Base-by-base conservation (phyloP, 2,113 vertebrate genomes). In the Gnathonemus longibarbis region DNA sequence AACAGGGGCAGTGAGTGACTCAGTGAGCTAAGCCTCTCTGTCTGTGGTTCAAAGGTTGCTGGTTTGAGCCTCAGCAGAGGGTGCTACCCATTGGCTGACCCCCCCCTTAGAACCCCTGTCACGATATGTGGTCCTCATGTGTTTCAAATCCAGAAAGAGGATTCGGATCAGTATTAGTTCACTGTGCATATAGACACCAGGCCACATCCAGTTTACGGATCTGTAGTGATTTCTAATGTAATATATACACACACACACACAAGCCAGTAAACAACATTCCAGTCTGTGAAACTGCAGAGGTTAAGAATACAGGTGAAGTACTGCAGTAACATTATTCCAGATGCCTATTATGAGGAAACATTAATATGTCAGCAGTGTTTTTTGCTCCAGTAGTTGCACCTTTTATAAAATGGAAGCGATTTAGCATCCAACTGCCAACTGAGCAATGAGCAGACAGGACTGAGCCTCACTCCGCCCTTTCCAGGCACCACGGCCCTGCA, bases 401-500 rank as follows among this genome's bases (percentile, higher is more conserved):
- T 74, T 17, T 35, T 74, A 39, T 74, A 74, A 74, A 74, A 39
- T 15, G n/a, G 7, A 31, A 74, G 70, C 21, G 70, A 39, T 74
- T 39, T 74, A 35, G 13, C 13, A 15, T 74, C 3, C 10, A 35
- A 3, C 39, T 84, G 39, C 24, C 17, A n/a, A 45, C 3, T 46
- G 83, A 45, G 17, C 39, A 24, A 24, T 24, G 46, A 27, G 48
- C 39, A 19, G 56, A 56, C 9, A n/a, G 31, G 19, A 21, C 56
- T 2, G 19, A 13, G 10, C 1, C 45, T 5, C 89, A 39, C 50
- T 90, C 93, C 56, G 53, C 70, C 3, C 92, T 93, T 83, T 92
- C 52, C 94, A 97, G 97, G 97, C 31, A 97, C 97, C 50, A 97
- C 97, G 46, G 97, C 97, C 50, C 91, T 98, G 90, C 97, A 97